Evolutionary conservation across 2,888 invertebrate species (phyloP).

Genomic region (Plagodis pulveraria): DNA sequence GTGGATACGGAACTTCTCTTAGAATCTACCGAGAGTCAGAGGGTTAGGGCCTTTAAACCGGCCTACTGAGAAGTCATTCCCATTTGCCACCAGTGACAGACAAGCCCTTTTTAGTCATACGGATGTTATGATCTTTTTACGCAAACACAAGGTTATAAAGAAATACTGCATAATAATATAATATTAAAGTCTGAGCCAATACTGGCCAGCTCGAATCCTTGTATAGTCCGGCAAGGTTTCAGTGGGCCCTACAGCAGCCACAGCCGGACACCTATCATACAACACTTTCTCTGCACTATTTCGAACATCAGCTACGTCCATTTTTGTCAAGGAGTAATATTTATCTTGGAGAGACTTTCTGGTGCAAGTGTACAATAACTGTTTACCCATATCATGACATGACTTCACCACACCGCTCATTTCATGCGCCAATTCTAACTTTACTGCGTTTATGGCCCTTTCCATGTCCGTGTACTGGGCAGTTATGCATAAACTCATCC

Average conservation of each 20-base stretch:
- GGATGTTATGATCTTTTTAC: background rate
- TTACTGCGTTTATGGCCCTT: constrained; percentile 61
- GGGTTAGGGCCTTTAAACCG: too few relatives aligned
- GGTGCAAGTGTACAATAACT: constrained; percentile 56
- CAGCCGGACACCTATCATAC: constrained; percentile 71
- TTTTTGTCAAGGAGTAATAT: background rate
- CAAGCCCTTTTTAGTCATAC: too few relatives aligned
- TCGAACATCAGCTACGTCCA: constrained; percentile 34
- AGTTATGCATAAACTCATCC: constrained; percentile 67
- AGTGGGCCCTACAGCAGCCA: constrained; percentile 71
- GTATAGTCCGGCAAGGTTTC: constrained; percentile 72
- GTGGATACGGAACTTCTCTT: too few relatives aligned
- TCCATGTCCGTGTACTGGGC: constrained; percentile 52
- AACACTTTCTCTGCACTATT: constrained; percentile 53
- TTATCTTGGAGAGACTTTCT: constrained; percentile 43
- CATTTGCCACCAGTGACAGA: too few relatives aligned
- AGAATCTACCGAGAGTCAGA: too few relatives aligned
- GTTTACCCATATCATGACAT: constrained; percentile 63
- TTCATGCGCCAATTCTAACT: constrained; percentile 52
- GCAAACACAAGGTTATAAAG: background rate
- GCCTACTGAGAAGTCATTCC: too few relatives aligned
- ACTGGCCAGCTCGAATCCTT: constrained; percentile 60
- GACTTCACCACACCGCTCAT: constrained; percentile 54
- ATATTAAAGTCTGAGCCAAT: constrained; percentile 64
- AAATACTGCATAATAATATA: background rate